phyloP scores from a whole-genome alignment of 1,140 invertebrate species.

The Brachionus koreanus region DNA sequence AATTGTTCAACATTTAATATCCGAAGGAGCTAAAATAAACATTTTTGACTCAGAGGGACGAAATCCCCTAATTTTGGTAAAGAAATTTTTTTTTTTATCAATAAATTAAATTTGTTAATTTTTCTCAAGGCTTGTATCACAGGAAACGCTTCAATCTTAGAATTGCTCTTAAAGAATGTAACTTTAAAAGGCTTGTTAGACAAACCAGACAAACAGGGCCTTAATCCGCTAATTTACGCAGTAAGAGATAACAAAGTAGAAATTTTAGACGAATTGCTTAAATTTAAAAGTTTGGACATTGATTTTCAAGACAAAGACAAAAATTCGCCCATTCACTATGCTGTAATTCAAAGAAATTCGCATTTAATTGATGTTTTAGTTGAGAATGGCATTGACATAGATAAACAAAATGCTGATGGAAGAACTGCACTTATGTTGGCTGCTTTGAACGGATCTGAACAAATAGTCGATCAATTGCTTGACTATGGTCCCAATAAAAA shows the following conservation, averaged over 20 bases:
- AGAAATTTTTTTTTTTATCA: neutral
- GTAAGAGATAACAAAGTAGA: slow-evolving; percentile 25
- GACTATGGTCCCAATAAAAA: neutral
- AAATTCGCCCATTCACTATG: slow-evolving; percentile 24
- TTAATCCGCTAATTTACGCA: slow-evolving; percentile 23
- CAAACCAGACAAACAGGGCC: slow-evolving; percentile 1
- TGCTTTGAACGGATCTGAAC: neutral
- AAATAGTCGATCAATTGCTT: slow-evolving; percentile 37
- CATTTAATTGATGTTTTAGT: slow-evolving; percentile 29
- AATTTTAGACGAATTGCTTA: slow-evolving; percentile 4
- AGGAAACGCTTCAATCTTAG: slow-evolving; percentile 11
- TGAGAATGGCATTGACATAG: slow-evolving; percentile 26
- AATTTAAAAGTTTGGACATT: neutral
- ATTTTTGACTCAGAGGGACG: neutral
- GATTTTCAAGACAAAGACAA: slow-evolving; percentile 40
- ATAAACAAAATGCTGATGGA: slow-evolving; percentile 32
- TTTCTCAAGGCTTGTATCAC: neutral
- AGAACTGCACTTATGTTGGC: slow-evolving; percentile 37
- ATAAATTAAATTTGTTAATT: neutral
- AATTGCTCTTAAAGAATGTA: neutral
- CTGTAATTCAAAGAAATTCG: slow-evolving; percentile 29
- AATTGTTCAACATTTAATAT: slow-evolving; percentile 65
- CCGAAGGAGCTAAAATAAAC: slow-evolving; percentile 26
- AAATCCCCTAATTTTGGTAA: slow-evolving; percentile 5
- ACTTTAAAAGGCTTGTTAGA: neutral